Evolutionary conservation across 2,797 vertebrate species (phyloP).

Genomic region (Threskiornis aethiopicus): DNA sequence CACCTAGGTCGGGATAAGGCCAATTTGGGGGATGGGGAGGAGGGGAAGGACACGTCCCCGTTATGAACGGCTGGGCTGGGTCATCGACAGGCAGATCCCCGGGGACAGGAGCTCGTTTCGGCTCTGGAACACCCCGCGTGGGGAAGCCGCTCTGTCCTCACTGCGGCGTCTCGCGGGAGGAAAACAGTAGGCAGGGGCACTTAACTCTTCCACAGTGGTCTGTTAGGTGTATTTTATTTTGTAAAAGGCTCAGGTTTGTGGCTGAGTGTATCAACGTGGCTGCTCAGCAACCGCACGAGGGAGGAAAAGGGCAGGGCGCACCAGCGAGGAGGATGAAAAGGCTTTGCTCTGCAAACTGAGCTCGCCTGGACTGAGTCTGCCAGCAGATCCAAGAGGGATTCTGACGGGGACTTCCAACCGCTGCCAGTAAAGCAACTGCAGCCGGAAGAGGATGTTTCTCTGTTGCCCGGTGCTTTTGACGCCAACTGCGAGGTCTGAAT

Average conservation of each 20-base stretch:
- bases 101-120: background rate
- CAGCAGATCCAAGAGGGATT: background rate
- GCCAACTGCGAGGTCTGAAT: background rate
- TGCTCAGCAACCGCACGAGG: background rate
- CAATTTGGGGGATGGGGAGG: background rate
- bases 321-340: background rate
- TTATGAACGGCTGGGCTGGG: background rate
- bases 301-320: background rate
- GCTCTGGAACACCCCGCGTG: background rate
- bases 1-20: background rate
- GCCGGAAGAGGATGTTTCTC: background rate
- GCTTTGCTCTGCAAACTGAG: background rate
- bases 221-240: background rate
- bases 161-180: background rate
- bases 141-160: fast-evolving
- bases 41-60: background rate
- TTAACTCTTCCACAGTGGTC: background rate
- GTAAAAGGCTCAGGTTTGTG: background rate
- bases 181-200: background rate
- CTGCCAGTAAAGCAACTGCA: background rate
- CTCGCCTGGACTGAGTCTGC: background rate
- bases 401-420: background rate
- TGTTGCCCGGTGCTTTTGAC: background rate
- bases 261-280: background rate
- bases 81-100: background rate